Base-by-base conservation (phyloP, 2,888 invertebrate genomes). In the Ochropacha duplaris region DNA sequence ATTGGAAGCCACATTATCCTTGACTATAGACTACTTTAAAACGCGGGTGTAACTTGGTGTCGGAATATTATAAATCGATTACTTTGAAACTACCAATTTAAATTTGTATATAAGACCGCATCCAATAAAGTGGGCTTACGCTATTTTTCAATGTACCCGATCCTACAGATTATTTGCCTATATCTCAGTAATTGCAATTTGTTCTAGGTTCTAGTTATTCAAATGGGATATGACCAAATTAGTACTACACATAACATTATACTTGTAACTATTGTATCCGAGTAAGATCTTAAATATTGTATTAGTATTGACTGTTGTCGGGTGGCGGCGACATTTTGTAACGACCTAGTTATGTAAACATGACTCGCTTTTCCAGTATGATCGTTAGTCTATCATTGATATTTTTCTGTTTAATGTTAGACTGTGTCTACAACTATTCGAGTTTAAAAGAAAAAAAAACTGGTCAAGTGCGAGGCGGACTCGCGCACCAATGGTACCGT, bases 281-380 rank as follows among this genome's bases (percentile, higher is more conserved):
- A 19, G 9, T 9, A 44, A 44, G 19, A 44, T 44, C 44, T 19
- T 44, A 44, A 44, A 44, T 44, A 44, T 19, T 44, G 44, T 44
- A 44, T 44, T 19, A 44, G 44, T 44, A 44, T 44, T 44, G 44
- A 44, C 44, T 44, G 44, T 44, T 44, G 9, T 44, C 9, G 44
- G 44, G 44, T 19, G 19, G 19, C 39, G 8, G 44, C 36, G 19
- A 19, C 44, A 44, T 62, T 57, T 57, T 59, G 55, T 54, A 52
- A 49, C 39, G 16, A 31, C 60, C 59, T 63, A 56, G 62, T 60
- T 39, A 49, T 50, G 54, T 50, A 31, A 58, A 34, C 54, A 22
- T 36, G 50, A 36, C 36, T 36, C 36, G 36, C 31, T 3, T 31
- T 31, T 31, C 31, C 2, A 31, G 31, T 12, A 31, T 44, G 19